Conservation (phyloP, 2,113 vertebrate genomes). For the Etia nguti region DNA sequence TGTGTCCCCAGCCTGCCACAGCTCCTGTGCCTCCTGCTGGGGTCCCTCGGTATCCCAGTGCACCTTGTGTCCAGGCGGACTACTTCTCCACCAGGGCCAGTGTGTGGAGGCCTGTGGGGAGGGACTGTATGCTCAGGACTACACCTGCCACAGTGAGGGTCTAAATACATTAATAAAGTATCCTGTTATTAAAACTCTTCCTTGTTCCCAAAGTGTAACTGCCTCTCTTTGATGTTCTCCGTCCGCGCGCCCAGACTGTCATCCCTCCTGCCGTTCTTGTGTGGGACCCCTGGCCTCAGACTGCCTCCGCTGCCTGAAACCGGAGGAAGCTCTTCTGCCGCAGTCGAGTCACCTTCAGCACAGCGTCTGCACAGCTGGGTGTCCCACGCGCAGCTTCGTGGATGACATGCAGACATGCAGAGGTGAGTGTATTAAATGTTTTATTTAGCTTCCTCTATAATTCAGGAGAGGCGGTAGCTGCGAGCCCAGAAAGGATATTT, state of each 20-base stretch:
- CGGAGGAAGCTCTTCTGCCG: slow-evolving; percentile 71
- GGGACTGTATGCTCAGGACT: slow-evolving; percentile 76
- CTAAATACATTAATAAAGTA: accelerated
- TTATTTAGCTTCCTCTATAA: accelerated
- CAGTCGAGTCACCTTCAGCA: background rate
- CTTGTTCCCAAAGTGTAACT: background rate
- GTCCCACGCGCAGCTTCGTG: slow-evolving; percentile 69
- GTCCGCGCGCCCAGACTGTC: slow-evolving; percentile 74
- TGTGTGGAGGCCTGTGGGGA: slow-evolving; percentile 84
- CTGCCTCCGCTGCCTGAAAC: slow-evolving; percentile 76
- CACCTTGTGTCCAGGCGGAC: slow-evolving; percentile 67
- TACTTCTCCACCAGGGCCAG: slow-evolving; percentile 73
- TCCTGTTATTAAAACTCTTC: background rate
- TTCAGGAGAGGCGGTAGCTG: background rate
- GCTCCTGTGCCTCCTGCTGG: slow-evolving; percentile 77
- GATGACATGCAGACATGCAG: slow-evolving; percentile 75
- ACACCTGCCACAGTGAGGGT: slow-evolving; percentile 77
- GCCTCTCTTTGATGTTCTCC: background rate
- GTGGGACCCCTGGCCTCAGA: slow-evolving; percentile 72
- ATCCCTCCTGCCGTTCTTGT: slow-evolving; percentile 81
- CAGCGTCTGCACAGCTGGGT: slow-evolving; percentile 76
- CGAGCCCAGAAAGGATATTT: too few species aligned
- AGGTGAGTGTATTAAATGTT: slow-evolving; percentile 60
- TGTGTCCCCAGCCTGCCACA: slow-evolving; percentile 78
- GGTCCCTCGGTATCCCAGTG: slow-evolving; percentile 82